phyloP scores from a whole-genome alignment of 2,797 vertebrate genomes.

The Leptatherina wallacei region DNA sequence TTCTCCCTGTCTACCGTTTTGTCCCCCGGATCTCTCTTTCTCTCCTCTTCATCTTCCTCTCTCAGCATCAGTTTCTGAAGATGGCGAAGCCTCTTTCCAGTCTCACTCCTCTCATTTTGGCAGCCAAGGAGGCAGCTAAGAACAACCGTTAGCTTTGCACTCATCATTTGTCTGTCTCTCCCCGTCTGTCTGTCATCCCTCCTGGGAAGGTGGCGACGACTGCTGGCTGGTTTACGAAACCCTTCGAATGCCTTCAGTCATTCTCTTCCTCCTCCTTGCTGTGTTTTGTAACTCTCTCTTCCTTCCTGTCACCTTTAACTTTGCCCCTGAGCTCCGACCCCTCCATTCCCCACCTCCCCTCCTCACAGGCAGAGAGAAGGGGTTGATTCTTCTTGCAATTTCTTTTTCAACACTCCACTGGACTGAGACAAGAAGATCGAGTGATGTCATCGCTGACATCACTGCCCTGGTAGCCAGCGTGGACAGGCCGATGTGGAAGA shows the following conservation, averaged over 20 bases:
- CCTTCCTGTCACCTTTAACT: conserved; percentile 30
- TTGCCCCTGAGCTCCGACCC: conserved; percentile 5
- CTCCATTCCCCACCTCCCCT: background rate
- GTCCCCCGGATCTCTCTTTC: background rate
- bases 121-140: conserved; percentile 94
- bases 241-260: background rate
- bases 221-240: conserved; percentile 14
- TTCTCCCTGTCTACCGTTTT: too few species aligned
- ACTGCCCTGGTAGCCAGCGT: background rate
- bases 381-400: conserved; percentile 3
- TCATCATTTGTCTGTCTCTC: background rate
- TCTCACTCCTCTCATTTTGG: conserved; percentile 93
- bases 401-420: conserved; percentile 26
- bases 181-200: background rate
- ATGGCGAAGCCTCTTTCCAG: conserved; percentile 96
- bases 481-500: conserved; percentile 7
- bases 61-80: conserved; percentile 95
- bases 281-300: conserved; percentile 16
- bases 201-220: conserved; percentile 14
- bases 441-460: conserved; percentile 40
- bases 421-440: conserved; percentile 38
- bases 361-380: conserved; percentile 22
- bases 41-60: background rate
- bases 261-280: background rate
- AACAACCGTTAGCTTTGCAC: conserved; percentile 87